phyloP scores from a whole-genome alignment of 2,113 vertebrate species.

The Rhynchomys soricoides region DNA sequence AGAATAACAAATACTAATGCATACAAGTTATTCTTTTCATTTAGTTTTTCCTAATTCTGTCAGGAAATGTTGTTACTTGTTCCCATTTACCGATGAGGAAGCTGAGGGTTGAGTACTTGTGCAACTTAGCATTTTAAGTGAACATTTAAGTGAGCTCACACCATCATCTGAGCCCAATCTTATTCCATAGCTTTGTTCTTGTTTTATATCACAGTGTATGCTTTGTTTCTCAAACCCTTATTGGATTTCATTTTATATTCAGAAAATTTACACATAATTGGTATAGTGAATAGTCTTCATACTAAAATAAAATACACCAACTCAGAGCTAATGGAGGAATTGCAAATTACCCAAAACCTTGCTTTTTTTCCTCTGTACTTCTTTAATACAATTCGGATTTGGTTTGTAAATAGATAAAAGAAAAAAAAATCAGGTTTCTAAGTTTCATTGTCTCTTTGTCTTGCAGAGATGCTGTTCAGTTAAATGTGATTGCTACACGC shows the following conservation, averaged over 20 bases:
- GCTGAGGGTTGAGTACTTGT: conserved; percentile 3
- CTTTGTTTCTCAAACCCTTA: conserved; percentile 36
- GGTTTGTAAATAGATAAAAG: conserved; percentile 28
- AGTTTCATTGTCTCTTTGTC: conserved; percentile 54
- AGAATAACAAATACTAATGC: conserved; percentile 29
- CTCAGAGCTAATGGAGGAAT: conserved; percentile 33
- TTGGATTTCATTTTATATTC: conserved; percentile 30
- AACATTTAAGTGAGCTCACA: background rate
- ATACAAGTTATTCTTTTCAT: conserved; percentile 30
- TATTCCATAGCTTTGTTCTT: conserved; percentile 35
- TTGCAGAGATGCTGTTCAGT: conserved; percentile 94
- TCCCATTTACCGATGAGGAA: conserved; percentile 33
- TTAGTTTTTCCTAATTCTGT: conserved; percentile 20
- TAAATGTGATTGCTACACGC: conserved; percentile 96
- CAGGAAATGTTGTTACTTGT: conserved; percentile 17
- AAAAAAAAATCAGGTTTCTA: background rate
- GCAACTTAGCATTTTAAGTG: background rate
- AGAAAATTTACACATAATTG: conserved; percentile 2
- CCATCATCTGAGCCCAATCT: background rate
- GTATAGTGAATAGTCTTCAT: conserved; percentile 28
- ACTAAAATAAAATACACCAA: conserved; percentile 56
- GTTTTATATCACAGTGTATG: background rate
- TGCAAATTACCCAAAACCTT: conserved; percentile 38
- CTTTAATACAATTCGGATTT: conserved; percentile 35
- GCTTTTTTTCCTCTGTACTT: background rate